Percentiles rank a stretch among this genome's conserved stretches.
Evolutionary conservation across 2,797 vertebrate genomes (phyloP).

Genomic region (Tympanoctomys barrerae): DNA sequence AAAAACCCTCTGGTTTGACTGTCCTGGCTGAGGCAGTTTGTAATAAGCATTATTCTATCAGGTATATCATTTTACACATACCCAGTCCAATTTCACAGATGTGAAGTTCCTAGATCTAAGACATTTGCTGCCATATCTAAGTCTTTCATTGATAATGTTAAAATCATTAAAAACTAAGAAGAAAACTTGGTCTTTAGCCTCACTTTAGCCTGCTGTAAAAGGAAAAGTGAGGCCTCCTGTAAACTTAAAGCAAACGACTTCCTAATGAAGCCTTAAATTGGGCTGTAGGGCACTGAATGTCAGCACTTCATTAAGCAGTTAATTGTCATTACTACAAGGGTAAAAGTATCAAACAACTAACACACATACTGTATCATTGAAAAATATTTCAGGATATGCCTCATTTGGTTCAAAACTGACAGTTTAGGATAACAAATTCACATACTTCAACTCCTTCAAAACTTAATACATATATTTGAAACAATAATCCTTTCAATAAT

Average conservation of each 20-base stretch:
- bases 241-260: slow-evolving; percentile 66
- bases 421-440: neutral
- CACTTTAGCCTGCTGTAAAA: slow-evolving; percentile 37
- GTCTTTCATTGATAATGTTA: slow-evolving; percentile 30
- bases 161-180: slow-evolving; percentile 57
- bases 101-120: slow-evolving; percentile 54
- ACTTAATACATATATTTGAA: neutral
- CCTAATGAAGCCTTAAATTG: slow-evolving; percentile 60
- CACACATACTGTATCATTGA: neutral
- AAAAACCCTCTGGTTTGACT: neutral
- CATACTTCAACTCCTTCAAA: neutral
- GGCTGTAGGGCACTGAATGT: slow-evolving; percentile 48
- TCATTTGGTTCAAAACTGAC: neutral
- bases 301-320: slow-evolving; percentile 54
- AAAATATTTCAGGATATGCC: neutral
- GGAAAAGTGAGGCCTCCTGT: neutral
- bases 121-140: slow-evolving; percentile 13
- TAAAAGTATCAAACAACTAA: slow-evolving; percentile 43
- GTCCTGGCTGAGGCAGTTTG: neutral
- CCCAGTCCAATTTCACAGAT: neutral
- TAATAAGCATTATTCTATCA: neutral
- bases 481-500: neutral
- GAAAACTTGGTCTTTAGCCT: neutral
- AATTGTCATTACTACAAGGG: slow-evolving; percentile 64
- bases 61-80: neutral